A percentile compares a stretch with the other conserved stretches of the same genome.
These are phyloP conservation scores for Acipenser transmontanus DNA, from an alignment of 2,797 vertebrate species.

Conservation along the genomic window DNA sequence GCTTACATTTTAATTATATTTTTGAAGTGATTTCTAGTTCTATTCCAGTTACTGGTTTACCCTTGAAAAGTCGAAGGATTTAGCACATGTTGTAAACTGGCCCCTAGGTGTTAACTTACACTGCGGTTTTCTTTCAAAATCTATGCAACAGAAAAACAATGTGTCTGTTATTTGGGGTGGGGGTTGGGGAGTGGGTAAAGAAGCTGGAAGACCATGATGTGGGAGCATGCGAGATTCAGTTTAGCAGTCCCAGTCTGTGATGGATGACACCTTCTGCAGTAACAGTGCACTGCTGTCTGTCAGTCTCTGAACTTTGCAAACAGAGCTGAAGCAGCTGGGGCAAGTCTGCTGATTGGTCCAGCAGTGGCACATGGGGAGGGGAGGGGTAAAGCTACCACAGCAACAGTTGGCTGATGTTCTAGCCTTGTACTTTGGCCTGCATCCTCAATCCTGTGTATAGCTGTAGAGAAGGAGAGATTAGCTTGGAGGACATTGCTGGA, in stretches of 20 bases:
- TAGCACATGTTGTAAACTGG: too few species aligned
- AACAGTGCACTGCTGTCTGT: slow-evolving; percentile 42
- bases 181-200: slow-evolving; percentile 11
- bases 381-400: slow-evolving; percentile 24
- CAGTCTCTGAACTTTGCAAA: slow-evolving; percentile 27
- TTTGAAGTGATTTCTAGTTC: too few species aligned
- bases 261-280: slow-evolving; percentile 46
- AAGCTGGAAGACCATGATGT: slow-evolving; percentile 22
- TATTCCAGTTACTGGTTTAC: too few species aligned
- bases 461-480: slow-evolving; percentile 30
- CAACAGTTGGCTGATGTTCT: slow-evolving; percentile 43
- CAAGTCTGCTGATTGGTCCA: slow-evolving; percentile 30
- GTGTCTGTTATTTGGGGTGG: slow-evolving; percentile 35
- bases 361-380: slow-evolving; percentile 18
- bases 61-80: too few species aligned
- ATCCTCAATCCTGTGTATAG: slow-evolving; percentile 28
- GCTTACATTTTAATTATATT: too few species aligned
- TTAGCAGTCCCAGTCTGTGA: slow-evolving; percentile 17
- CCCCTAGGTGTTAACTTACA: not conserved
- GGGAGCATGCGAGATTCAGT: slow-evolving; percentile 30
- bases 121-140: not conserved
- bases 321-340: slow-evolving; percentile 37
- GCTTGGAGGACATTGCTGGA: slow-evolving; percentile 32
- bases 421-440: slow-evolving; percentile 48
- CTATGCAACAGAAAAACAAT: slow-evolving; percentile 29